phyloP scores from a whole-genome alignment of 2,797 vertebrate genomes.

The Mastacembelus armatus region DNA sequence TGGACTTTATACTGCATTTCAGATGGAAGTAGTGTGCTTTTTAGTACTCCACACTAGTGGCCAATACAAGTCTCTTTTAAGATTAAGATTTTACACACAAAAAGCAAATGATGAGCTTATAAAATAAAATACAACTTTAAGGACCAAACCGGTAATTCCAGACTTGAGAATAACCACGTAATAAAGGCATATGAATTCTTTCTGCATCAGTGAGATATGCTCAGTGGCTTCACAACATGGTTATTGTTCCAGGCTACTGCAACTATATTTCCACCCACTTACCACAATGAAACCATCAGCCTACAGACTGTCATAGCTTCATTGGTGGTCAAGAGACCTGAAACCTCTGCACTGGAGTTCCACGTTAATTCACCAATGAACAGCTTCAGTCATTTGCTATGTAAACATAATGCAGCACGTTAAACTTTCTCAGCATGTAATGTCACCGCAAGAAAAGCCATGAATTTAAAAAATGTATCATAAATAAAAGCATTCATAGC shows the following conservation, averaged over 20 bases:
- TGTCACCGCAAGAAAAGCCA: conserved; percentile 45
- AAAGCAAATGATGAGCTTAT: neutral
- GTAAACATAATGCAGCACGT: conserved; percentile 56
- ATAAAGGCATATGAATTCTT: conserved; percentile 49
- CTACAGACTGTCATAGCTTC: conserved; percentile 25
- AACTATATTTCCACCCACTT: conserved; percentile 51
- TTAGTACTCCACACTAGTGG: neutral
- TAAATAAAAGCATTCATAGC: conserved; percentile 68
- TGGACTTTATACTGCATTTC: neutral
- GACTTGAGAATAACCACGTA: conserved; percentile 43
- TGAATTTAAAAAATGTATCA: conserved; percentile 65
- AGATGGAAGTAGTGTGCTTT: neutral
- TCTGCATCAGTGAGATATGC: conserved; percentile 21
- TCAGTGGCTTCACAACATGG: conserved; percentile 39
- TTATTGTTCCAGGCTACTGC: conserved; percentile 41
- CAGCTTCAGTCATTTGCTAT: conserved; percentile 5
- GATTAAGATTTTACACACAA: neutral
- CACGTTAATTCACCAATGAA: conserved; percentile 63
- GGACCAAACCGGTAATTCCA: no score
- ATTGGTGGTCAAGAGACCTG: conserved; percentile 48
- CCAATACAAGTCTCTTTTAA: neutral
- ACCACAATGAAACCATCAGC: conserved; percentile 49
- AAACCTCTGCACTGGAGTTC: conserved; percentile 35
- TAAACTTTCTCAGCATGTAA: conserved; percentile 58
- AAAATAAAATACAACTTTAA: neutral